Conservation (phyloP, 2,888 invertebrate species). For the Dolichomitus sp. region DNA sequence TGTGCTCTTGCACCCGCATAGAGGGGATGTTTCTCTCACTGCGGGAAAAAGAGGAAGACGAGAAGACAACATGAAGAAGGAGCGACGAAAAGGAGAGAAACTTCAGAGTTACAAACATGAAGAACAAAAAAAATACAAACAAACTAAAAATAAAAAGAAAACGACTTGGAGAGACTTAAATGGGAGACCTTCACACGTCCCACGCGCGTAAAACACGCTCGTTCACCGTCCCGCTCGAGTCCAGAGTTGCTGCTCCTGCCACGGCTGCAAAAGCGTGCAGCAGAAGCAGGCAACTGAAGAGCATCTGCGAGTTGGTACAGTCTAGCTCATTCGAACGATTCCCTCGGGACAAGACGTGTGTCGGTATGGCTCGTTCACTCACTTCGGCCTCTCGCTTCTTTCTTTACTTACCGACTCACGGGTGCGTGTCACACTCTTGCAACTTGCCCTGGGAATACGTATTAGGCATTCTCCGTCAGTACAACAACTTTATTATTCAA, state of each 20-base stretch:
- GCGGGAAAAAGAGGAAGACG: neutral
- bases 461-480: neutral
- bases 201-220: constrained; percentile 67
- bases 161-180: constrained; percentile 51
- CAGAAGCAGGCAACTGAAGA: constrained; percentile 19
- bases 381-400: constrained; percentile 38
- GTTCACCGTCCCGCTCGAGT: constrained; percentile 52
- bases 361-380: constrained; percentile 53
- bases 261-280: constrained; percentile 31
- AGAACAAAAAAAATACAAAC: constrained; percentile 1
- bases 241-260: constrained; percentile 17
- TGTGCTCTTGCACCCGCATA: constrained; percentile 21
- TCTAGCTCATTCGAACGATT: constrained; percentile 50
- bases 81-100: constrained; percentile 4
- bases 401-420: constrained; percentile 36
- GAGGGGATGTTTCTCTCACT: constrained; percentile 53
- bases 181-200: constrained; percentile 67
- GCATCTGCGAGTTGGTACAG: constrained; percentile 25
- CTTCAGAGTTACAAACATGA: constrained; percentile 1
- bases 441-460: constrained; percentile 43
- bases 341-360: constrained; percentile 54
- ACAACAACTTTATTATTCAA: too few species aligned
- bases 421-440: constrained; percentile 59
- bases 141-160: constrained; percentile 5
- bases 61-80: constrained; percentile 3